These are phyloP conservation scores for Oikopleura dioica DNA, from an alignment of 23 tunicate genomes.

Conservation along the genomic window DNA sequence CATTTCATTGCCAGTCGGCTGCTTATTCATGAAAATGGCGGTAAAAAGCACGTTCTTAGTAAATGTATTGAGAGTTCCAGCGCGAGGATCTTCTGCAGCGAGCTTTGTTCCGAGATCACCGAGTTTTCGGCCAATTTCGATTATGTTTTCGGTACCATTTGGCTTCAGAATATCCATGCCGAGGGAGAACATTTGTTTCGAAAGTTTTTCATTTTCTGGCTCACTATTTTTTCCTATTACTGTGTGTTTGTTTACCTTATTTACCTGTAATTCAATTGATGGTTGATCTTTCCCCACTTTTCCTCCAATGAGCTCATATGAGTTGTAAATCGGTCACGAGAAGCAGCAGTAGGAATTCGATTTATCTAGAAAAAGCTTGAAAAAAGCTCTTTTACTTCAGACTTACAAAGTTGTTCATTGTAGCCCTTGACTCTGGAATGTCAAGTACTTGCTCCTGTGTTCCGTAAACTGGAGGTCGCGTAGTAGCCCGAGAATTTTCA, in stretches of 20 bases:
- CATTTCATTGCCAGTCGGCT: neutral
- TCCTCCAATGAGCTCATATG: neutral
- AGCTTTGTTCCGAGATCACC: neutral
- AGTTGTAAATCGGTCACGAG: neutral
- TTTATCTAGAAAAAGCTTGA: neutral
- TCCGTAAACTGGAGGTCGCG: too few species aligned
- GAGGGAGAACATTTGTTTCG: constrained; percentile 9
- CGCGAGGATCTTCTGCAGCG: neutral
- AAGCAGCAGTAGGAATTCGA: neutral
- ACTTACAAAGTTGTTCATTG: constrained; percentile 13
- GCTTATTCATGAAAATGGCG: neutral
- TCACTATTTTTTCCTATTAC: too few species aligned
- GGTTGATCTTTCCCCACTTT: neutral
- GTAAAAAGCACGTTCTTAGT: neutral
- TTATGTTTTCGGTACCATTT: neutral
- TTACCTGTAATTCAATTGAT: neutral
- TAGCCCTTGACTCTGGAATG: constrained; percentile 4
- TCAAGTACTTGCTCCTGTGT: too few species aligned
- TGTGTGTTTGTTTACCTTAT: too few species aligned
- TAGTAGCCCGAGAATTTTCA: too few species aligned
- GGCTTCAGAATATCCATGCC: neutral
- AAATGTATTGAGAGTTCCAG: neutral
- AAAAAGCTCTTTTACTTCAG: too few species aligned
- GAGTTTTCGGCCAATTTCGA: neutral
- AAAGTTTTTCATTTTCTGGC: too few species aligned